These are phyloP conservation scores for Drosophila trapezifrons DNA, from an alignment of 1,140 invertebrate species.

Conservation along the genomic window DNA sequence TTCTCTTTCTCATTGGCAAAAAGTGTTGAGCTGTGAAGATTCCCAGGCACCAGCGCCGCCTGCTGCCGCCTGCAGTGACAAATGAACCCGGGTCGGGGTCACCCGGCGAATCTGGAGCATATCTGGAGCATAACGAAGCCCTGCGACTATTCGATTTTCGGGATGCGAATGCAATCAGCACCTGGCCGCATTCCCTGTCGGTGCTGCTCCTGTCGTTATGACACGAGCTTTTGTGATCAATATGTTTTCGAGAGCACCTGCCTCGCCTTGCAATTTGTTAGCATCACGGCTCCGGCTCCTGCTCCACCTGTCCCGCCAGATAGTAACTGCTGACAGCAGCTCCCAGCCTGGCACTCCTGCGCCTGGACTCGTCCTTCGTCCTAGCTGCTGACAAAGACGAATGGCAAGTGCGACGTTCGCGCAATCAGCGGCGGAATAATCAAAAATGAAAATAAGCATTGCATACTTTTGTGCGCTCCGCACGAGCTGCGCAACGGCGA, in stretches of 20 bases:
- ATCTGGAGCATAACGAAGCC: conserved; percentile 42
- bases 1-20: conserved; percentile 14
- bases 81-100: conserved; percentile 45
- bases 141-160: conserved; percentile 36
- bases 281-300: conserved; percentile 15
- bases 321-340: conserved; percentile 40
- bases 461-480: conserved; percentile 48
- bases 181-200: conserved; percentile 41
- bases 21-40: conserved; percentile 45
- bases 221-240: conserved; percentile 60
- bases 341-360: not conserved
- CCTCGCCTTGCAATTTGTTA: conserved; percentile 49
- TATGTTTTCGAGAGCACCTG: conserved; percentile 51
- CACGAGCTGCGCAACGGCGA: not conserved
- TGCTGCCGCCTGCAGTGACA: conserved; percentile 31
- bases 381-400: conserved; percentile 54
- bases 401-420: conserved; percentile 48
- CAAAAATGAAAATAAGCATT: conserved; percentile 65
- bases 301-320: conserved; percentile 12
- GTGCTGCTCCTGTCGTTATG: conserved; percentile 32
- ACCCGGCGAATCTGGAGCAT: conserved; percentile 12
- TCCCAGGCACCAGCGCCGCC: conserved; percentile 6
- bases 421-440: conserved; percentile 47
- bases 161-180: conserved; percentile 59
- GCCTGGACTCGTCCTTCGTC: conserved; percentile 2